Base-by-base conservation (phyloP, 2,797 vertebrate genomes). In the Eospalax fontanierii region DNA sequence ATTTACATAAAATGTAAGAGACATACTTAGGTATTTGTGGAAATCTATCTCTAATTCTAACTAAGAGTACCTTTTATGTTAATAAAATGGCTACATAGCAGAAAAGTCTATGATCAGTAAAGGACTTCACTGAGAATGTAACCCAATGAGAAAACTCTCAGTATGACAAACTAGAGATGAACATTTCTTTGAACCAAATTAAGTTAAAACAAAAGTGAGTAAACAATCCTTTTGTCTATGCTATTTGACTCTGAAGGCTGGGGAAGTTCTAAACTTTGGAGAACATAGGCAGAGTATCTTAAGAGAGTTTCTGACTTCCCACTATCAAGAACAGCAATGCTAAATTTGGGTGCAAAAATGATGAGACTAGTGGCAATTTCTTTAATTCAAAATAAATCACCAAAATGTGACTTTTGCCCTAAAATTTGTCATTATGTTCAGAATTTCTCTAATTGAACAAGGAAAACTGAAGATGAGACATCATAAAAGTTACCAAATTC, bases 341-440 rank as follows among this genome's bases (percentile, higher is more conserved):
- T 85, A 38, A 92, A 92, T 12, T 76, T n/a, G 59, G 30, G 22
- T 74, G 83, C 28, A n/a, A 83, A 94, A 57, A 89, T 35, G 14
- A 68, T 73, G 40, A 89, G 19, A 94, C 74, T 22, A 15, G 6
- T 90, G 4, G 66, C n/a, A 93, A 9, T 59, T 89, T n/a, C 61
- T 68, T 87, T 92, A 95, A 92, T 78, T 88, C 7, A 90, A 95
- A 96, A 87, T 73, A 90, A 50, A 50, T 50, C 46, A 89, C 50
- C 26, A 86, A 90, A 87, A 92, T 88, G 16, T 86, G 10, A 68
- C 30, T 78, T 89, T 81, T 79, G 2, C 28, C 63, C 43, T 74
- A 78, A 74, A 19, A 40, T 74, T 86, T 87, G 4, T 86, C 80
- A 86, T 84, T 83, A 65, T 63, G 84, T 89, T 94, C 75, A 91